These are phyloP conservation scores for Pycnomerus fuliginosus DNA, from an alignment of 2,888 invertebrate genomes.

Conservation along the genomic window DNA sequence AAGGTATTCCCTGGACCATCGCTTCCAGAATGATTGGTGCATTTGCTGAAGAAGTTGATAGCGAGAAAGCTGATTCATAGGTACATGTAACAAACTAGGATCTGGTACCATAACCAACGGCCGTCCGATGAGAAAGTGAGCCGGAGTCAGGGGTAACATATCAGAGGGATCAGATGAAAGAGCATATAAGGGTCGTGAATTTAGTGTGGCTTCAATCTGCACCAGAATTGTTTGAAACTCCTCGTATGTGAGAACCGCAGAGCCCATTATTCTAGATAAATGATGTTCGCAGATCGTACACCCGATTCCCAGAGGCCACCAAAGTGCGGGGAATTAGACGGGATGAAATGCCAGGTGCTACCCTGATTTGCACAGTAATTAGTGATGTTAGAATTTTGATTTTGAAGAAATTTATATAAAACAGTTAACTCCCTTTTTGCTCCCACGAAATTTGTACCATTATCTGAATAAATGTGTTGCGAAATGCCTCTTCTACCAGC, in stretches of 20 bases:
- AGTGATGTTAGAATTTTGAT: no score
- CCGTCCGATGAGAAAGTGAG: constrained; percentile 30
- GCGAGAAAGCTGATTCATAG: constrained; percentile 2
- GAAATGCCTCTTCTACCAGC: constrained; percentile 11
- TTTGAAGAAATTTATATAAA: background rate
- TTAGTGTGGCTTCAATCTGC: constrained; percentile 37
- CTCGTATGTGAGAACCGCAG: constrained; percentile 33
- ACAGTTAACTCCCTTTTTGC: constrained; percentile 7
- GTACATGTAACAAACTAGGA: constrained; percentile 2
- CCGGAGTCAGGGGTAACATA: constrained; percentile 28
- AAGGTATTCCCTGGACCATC: constrained; percentile 29
- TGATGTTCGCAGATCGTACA: constrained; percentile 37
- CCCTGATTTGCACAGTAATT: no score
- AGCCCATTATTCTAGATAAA: constrained; percentile 29
- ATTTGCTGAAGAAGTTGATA: constrained; percentile 18
- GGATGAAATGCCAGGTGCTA: constrained; percentile 41
- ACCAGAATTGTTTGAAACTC: constrained; percentile 36
- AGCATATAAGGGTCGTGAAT: constrained; percentile 36
- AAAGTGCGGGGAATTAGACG: constrained; percentile 37
- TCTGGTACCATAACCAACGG: constrained; percentile 17
- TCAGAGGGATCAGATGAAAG: constrained; percentile 31
- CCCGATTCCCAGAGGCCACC: constrained; percentile 41
- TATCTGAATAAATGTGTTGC: constrained; percentile 8
- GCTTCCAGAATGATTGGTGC: constrained; percentile 26
- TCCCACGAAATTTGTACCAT: constrained; percentile 23